Evolutionary conservation across 1,140 invertebrate species (phyloP).

Genomic region (Sinella curviseta): DNA sequence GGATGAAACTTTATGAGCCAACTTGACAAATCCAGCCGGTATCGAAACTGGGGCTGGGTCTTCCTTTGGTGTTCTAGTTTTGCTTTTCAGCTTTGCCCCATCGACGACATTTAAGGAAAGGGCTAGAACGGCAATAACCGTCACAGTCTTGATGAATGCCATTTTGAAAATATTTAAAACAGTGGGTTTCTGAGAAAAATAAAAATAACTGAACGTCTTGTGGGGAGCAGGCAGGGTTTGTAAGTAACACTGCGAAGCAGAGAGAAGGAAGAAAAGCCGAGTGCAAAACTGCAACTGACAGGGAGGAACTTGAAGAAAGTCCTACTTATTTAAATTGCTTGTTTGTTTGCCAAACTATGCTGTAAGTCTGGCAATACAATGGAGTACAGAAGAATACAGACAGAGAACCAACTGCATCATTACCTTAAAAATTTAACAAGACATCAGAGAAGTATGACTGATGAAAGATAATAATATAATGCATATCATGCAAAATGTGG

Average conservation of each 20-base stretch:
- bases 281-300: constrained; percentile 13
- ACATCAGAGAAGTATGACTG: too few relatives aligned
- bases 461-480: too few relatives aligned
- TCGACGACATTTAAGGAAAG: background rate
- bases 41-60: background rate
- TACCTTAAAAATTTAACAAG: too few relatives aligned
- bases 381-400: too few relatives aligned
- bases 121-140: background rate
- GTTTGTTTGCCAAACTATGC: background rate
- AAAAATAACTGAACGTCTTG: background rate
- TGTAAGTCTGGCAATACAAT: too few relatives aligned
- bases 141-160: background rate
- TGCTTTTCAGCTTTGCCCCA: background rate
- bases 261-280: background rate
- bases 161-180: background rate
- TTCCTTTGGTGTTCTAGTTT: background rate
- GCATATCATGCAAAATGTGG: too few relatives aligned
- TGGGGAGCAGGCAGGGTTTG: too few relatives aligned
- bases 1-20: constrained; percentile 24
- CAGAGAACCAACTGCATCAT: too few relatives aligned
- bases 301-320: background rate
- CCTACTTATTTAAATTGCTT: background rate
- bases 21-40: constrained; percentile 1
- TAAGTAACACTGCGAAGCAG: background rate
- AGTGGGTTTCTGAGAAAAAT: background rate